Base-by-base conservation (phyloP, 64 coral and sea anemone species). In the Montipora capricornis region DNA sequence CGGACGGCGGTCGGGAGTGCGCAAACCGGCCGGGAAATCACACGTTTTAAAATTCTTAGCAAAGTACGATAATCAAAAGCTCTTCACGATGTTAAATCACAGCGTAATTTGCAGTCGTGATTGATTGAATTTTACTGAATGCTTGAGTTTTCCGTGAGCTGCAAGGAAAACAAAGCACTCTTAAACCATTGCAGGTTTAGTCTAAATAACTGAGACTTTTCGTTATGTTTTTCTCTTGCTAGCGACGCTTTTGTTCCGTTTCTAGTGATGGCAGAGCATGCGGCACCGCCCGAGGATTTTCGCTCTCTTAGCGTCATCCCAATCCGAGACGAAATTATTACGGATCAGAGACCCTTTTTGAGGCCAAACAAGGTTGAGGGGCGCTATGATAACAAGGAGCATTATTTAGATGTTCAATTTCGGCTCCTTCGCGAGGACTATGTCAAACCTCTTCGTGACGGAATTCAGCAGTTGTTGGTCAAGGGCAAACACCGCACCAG, bases 331-430 rank as follows among this genome's bases (percentile, higher is more conserved):
- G 94, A 95, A 68, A 88, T 95, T 29, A 59, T 73, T 17, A 24
- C 37, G 13, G 44, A 53, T 2, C 5, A 14, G 37, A 50, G 26
- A 49, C 75, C 84, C 46, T 95, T 80, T 8, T 19, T 95, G 7
- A 87, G 94, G 68, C 64, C n/a, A 8, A 95, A 95, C 66, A 95
- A 88, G 61, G 55, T 89, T 5, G 19, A 64, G 26, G 89, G 90
- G 20, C 44, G 58, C 13, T 95, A 95, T 16, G 67, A 91, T 7
- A 77, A 83, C 20, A 62, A 50, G 16, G 77, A 89, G 5, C 67
- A 95, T 59, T 95, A 95, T 44, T 66, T 95, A 69, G 90, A 95
- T 26, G 94, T 92, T 1, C 93, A 95, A 44, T 95, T 95, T 91
- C 88, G 93, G 20, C 81, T 95, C 8, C 81, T 95, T n/a, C 94